Conservation (phyloP, 1,140 invertebrate genomes). For the Acromyrmex charruanus region DNA sequence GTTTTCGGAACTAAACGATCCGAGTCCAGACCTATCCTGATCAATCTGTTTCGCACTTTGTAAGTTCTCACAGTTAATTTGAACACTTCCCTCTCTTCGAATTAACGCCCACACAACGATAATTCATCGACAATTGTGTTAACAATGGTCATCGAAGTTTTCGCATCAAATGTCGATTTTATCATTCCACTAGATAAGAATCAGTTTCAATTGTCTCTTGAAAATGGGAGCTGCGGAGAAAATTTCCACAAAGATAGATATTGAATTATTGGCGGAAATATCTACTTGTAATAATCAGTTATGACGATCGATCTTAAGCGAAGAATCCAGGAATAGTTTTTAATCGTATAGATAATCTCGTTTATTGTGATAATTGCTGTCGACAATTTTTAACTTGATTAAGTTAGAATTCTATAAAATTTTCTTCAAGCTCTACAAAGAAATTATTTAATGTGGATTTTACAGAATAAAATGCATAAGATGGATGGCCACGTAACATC, state of each 20-base stretch:
- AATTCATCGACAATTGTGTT: slow-evolving; percentile 27
- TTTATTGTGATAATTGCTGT: slow-evolving; percentile 1
- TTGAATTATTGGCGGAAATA: slow-evolving; percentile 34
- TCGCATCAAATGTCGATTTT: slow-evolving; percentile 38
- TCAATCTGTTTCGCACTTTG: neutral
- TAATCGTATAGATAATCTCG: neutral
- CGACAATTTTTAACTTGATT: neutral
- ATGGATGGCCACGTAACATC: neutral
- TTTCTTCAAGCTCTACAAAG: neutral
- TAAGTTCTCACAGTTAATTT: slow-evolving; percentile 24
- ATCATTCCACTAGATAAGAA: slow-evolving; percentile 12
- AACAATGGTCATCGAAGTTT: slow-evolving; percentile 12
- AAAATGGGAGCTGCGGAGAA: neutral
- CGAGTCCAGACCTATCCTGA: neutral
- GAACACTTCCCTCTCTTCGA: neutral
- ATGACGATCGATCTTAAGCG: neutral
- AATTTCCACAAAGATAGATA: slow-evolving; percentile 2
- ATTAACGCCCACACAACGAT: neutral
- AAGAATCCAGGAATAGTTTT: neutral
- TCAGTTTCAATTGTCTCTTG: slow-evolving; percentile 32
- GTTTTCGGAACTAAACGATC: slow-evolving; percentile 20
- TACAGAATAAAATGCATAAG: neutral
- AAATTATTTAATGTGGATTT: neutral
- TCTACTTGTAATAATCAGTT: slow-evolving; percentile 34
- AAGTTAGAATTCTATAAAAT: neutral